These are phyloP conservation scores for Drosophila willistoni DNA, from an alignment of 1,140 invertebrate species.

Conservation along the genomic window DNA sequence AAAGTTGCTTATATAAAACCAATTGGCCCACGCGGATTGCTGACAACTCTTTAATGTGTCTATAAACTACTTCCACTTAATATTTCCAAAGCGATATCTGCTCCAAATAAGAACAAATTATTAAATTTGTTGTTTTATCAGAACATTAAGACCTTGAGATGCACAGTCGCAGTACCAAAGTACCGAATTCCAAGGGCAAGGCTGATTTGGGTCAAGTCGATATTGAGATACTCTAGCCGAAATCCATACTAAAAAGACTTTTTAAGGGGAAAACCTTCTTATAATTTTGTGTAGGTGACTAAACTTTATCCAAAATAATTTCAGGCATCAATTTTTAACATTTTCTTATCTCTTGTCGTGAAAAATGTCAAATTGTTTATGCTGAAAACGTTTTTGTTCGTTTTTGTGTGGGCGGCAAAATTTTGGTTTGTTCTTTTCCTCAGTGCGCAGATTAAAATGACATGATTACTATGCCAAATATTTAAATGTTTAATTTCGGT, in stretches of 20 bases:
- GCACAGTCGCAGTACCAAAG: background rate
- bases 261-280: no score
- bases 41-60: background rate
- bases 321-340: no score
- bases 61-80: background rate
- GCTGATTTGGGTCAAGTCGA: background rate
- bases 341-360: no score
- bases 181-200: background rate
- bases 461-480: background rate
- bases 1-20: constrained; percentile 13
- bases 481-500: constrained; percentile 16
- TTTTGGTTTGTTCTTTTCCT: constrained; percentile 5
- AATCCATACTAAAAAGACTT: no score
- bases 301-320: no score
- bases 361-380: no score
- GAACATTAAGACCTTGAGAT: background rate
- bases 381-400: no score
- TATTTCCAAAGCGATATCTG: background rate
- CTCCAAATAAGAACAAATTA: background rate
- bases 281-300: no score
- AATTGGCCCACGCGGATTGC: background rate
- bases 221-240: background rate
- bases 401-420: constrained; percentile 16
- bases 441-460: constrained; percentile 28
- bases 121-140: background rate